Evolutionary conservation across 2,888 invertebrate genomes (phyloP), one percentile per base, ranked within the genome.

Genomic region (Napeogenes inachia): DNA sequence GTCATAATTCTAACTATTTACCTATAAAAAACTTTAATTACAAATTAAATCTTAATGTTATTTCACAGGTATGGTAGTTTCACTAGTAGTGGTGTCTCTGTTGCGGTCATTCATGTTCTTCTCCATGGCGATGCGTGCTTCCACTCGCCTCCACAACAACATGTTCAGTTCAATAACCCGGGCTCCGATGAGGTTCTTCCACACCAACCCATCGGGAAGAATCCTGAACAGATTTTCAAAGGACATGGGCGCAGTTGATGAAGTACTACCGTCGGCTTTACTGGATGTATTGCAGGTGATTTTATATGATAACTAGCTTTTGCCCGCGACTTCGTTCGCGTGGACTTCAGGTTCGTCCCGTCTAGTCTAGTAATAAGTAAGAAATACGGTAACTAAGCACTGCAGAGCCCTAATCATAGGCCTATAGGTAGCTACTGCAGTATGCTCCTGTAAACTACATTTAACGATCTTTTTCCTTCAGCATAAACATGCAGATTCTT

Each of bases 141-240:
- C 97, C 0, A 93, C 92, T 4, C 92, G 87, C 4, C 89, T 98
- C 0, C 98, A 98, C 85, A 94, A 96, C 81, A 89, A 84, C 13
- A 97, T 98, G 97, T 97, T 97, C 80, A 83, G 91, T n/a, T 91
- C 94, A 38, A 93, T 98, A 30, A 94, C 96, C 3, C 91, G 94
- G 21, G 95, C 96, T 0, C 94, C 95, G 0, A 95, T 97, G 93
- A 91, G 93, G 32, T 98, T 98, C 87, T 98, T 98, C 87, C 96
- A 97, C 78, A 93, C 93, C 4, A 98, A 97, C 83, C 95, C 97
- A 0, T 94, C 95, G 0, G 95, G 95, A 0, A 88, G 95, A 55
- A 95, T 98, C 71, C 88, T 98, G 55, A 98, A 97, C 85, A 91
- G 98, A 33, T 97, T 98, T 85, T 95, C 97, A 0, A 97, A 97